A percentile compares a stretch with the other conserved stretches of the same genome.
Evolutionary conservation across 1,140 invertebrate species (phyloP).

Genomic region (Pomphorhynchus laevis): DNA sequence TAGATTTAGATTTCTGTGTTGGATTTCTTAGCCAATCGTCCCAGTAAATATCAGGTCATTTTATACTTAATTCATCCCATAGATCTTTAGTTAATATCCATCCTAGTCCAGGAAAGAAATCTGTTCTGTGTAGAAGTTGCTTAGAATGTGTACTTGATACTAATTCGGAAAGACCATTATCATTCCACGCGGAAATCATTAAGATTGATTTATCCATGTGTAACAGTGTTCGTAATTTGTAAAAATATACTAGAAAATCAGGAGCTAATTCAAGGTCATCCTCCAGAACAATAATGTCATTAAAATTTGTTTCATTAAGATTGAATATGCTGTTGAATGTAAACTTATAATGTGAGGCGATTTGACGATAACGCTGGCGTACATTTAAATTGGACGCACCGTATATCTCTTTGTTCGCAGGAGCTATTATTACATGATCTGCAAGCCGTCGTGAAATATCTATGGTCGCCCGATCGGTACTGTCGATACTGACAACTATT

Average conservation of each 20-base stretch:
- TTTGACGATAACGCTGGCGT: constrained; percentile 45
- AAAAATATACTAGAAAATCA: constrained; percentile 84
- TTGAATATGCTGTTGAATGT: constrained; percentile 63
- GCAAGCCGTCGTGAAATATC: constrained; percentile 31
- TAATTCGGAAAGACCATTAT: constrained; percentile 33
- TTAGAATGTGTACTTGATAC: not conserved
- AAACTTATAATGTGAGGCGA: constrained; percentile 74
- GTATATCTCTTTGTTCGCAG: not conserved
- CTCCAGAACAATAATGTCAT: constrained; percentile 20
- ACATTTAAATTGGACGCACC: not conserved
- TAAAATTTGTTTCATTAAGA: not conserved
- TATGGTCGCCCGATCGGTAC: constrained; percentile 42
- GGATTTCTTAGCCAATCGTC: constrained; percentile 93
- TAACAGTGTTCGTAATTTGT: constrained; percentile 46
- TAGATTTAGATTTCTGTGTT: constrained; percentile 42
- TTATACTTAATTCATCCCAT: constrained; percentile 46
- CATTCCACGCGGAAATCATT: constrained; percentile 81
- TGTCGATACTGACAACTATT: constrained; percentile 83
- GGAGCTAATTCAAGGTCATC: constrained; percentile 84
- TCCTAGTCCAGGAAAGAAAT: constrained; percentile 88
- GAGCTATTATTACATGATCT: constrained; percentile 38
- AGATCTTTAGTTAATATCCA: constrained; percentile 55
- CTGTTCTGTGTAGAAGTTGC: constrained; percentile 28
- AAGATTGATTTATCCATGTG: constrained; percentile 41
- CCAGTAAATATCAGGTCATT: constrained; percentile 82